phyloP scores from a whole-genome alignment of 2,888 invertebrate genomes.

The Pinctada fucata region DNA sequence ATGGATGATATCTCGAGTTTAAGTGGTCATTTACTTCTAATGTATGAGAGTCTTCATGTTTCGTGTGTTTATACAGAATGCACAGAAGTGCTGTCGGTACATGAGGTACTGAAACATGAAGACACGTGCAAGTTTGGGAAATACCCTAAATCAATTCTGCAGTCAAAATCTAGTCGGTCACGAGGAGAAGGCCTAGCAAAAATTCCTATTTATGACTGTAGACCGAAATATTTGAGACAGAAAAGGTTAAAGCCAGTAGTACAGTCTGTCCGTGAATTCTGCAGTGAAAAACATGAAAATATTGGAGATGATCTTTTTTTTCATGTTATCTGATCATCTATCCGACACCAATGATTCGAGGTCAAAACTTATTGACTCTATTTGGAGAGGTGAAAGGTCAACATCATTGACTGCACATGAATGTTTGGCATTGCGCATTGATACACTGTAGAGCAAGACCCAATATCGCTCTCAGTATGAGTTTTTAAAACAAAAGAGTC shows the following conservation, averaged over 20 bases:
- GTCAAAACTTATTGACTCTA: not conserved
- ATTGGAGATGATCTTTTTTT: not conserved
- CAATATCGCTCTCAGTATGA: not conserved
- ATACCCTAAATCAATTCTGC: not conserved
- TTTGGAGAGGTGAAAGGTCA: not conserved
- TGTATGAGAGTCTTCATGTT: not conserved
- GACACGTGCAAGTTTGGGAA: not conserved
- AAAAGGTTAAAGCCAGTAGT: not conserved
- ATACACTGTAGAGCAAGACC: not conserved
- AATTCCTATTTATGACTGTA: not conserved
- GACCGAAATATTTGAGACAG: not conserved
- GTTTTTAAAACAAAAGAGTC: not conserved
- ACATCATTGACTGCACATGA: not conserved
- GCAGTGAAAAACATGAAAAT: not conserved
- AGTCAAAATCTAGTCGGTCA: not conserved
- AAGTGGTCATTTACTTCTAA: not conserved
- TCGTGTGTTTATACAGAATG: not conserved
- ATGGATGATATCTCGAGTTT: not conserved
- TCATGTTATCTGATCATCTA: not conserved
- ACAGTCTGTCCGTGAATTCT: not conserved
- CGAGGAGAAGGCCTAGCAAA: not conserved
- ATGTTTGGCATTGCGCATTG: not conserved
- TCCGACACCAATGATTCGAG: not conserved
- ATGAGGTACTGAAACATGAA: not conserved
- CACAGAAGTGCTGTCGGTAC: not conserved